Base-by-base conservation (phyloP, 2,113 vertebrate genomes). In the Sigmodon hispidus region DNA sequence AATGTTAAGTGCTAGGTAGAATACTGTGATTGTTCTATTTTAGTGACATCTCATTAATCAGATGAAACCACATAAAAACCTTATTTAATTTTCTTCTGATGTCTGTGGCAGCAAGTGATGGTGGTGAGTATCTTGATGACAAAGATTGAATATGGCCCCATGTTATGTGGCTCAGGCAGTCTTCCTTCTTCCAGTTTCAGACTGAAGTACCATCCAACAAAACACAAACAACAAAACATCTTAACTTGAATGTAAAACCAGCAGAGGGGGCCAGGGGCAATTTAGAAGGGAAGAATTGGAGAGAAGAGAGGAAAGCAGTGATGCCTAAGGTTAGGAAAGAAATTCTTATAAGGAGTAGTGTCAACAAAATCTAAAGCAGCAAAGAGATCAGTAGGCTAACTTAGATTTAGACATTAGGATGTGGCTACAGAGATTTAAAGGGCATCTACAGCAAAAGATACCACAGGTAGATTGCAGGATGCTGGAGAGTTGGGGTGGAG, bases 201-300 rank as follows among this genome's bases (percentile, higher is more conserved):
- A 50, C 17, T 89, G 29, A 95, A 86, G 55, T 40, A 69, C 6
- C 67, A 89, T 59, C 48, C 40, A 89, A 89, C 15, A 65, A 70
- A 21, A 92, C 29, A 65, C 40, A 87, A 87, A 40, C 7, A 43
- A 29, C 1, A 94, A 40, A 75, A 89, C 9, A 80, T 5, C 34
- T 95, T 95, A 94, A 83, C 5, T 88, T 92, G 29, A 90, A 94
- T 65, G 24, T 61, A 94, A 95, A 96, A 75, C 10, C 8, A 55
- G 50, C 15, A 29, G 86, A 76, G 29, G 93, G n/a, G 29, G 79
- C 29, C 22, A 17, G 65, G 3, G 75, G 34, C 89, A 63, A 12
- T 17, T 81, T 61, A 86, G 65, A 92, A 75, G 69, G 63, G 34
- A 65, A 79, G 63, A 31, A 52, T 61, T 19, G 40, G 48, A 59